These are phyloP conservation scores for Limanda limanda DNA, from an alignment of 2,113 vertebrate genomes.

Conservation along the genomic window DNA sequence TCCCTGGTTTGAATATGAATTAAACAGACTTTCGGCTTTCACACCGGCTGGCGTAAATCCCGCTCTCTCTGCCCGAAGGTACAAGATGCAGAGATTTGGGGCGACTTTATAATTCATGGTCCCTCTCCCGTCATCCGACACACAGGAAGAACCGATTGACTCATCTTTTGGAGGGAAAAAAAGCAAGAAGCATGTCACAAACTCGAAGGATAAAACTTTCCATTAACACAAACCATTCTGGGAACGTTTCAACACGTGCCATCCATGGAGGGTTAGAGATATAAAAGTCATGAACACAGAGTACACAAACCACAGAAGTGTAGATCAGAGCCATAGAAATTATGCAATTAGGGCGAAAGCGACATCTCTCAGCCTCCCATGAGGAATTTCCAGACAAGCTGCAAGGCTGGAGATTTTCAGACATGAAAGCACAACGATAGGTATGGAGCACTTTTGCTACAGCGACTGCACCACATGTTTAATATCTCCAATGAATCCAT, in stretches of 20 bases:
- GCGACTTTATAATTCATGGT: slow-evolving; percentile 54
- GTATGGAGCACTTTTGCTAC: background rate
- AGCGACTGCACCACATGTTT: background rate
- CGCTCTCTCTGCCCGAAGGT: slow-evolving; percentile 20
- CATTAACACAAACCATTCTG: slow-evolving; percentile 56
- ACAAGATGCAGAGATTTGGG: slow-evolving; percentile 42
- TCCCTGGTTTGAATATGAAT: slow-evolving; percentile 32
- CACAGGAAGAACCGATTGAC: slow-evolving; percentile 49
- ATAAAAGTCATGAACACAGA: slow-evolving; percentile 50
- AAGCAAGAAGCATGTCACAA: slow-evolving; percentile 45
- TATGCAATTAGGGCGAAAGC: slow-evolving; percentile 51
- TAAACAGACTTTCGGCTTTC: slow-evolving; percentile 46
- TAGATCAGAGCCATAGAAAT: slow-evolving; percentile 58
- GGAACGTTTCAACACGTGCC: slow-evolving; percentile 30
- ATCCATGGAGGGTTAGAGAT: slow-evolving; percentile 34
- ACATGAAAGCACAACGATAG: background rate
- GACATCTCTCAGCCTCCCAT: slow-evolving; percentile 44
- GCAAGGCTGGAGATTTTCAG: slow-evolving; percentile 28
- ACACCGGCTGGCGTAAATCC: slow-evolving; percentile 3
- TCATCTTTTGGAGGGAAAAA: slow-evolving; percentile 20
- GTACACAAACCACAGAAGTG: slow-evolving; percentile 51
- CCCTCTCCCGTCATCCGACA: slow-evolving; percentile 26
- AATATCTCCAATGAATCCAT: background rate
- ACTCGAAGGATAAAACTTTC: slow-evolving; percentile 43
- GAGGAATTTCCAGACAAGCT: slow-evolving; percentile 19